These are phyloP conservation scores for Lates japonicus DNA, from an alignment of 2,797 vertebrate species.

Conservation along the genomic window DNA sequence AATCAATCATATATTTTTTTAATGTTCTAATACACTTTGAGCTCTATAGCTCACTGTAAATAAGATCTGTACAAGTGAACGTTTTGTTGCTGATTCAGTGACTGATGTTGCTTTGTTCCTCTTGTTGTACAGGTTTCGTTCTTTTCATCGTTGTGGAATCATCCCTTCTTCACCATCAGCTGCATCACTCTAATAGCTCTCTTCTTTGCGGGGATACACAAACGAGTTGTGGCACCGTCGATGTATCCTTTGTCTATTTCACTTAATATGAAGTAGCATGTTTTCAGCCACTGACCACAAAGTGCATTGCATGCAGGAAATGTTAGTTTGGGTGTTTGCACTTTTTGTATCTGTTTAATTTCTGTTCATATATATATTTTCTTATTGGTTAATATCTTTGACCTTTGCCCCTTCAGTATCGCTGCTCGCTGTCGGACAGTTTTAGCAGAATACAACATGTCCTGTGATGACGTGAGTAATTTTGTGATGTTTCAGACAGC, in stretches of 20 bases:
- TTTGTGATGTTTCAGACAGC: neutral
- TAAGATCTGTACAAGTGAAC: neutral
- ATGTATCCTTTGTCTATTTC: slow-evolving; percentile 93
- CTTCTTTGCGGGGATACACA: slow-evolving; percentile 99
- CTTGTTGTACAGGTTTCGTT: slow-evolving; percentile 92
- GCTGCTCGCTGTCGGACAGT: slow-evolving; percentile 98
- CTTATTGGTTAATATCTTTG: slow-evolving; percentile 56
- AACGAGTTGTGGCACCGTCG: slow-evolving; percentile 97
- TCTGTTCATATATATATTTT: neutral
- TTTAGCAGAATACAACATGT: slow-evolving; percentile 99
- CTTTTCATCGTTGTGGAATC: slow-evolving; percentile 98
- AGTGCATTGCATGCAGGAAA: neutral
- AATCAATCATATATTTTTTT: neutral
- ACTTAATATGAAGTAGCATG: neutral
- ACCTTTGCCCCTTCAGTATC: slow-evolving; percentile 84
- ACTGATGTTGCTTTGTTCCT: slow-evolving; percentile 1
- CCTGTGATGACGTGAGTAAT: slow-evolving; percentile 99
- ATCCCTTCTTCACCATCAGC: slow-evolving; percentile 99
- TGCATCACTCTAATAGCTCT: slow-evolving; percentile 98
- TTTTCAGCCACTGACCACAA: neutral
- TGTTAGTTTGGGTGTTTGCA: neutral
- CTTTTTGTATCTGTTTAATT: neutral
- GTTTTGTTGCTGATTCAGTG: neutral
- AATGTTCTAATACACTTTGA: neutral
- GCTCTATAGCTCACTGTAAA: neutral